These are phyloP conservation scores for Leptinotarsa peninsularis DNA, from an alignment of 2,888 invertebrate species.

Conservation along the genomic window DNA sequence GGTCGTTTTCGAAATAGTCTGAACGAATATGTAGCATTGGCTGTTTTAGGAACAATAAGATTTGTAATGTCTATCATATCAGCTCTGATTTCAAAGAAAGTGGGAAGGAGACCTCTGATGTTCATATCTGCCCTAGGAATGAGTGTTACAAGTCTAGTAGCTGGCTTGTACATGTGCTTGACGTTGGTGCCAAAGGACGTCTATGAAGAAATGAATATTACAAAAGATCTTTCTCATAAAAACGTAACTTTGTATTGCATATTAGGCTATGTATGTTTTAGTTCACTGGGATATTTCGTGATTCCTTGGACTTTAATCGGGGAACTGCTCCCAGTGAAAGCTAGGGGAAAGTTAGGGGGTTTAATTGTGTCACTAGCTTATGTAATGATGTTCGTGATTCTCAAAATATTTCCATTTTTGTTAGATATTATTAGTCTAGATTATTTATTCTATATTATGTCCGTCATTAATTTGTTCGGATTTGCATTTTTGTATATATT, in stretches of 20 bases:
- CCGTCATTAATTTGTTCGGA: constrained; percentile 65
- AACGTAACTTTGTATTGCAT: constrained; percentile 67
- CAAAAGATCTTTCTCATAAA: constrained; percentile 55
- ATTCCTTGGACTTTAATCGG: constrained; percentile 73
- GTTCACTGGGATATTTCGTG: constrained; percentile 69
- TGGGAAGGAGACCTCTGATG: constrained; percentile 68
- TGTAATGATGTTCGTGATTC: constrained; percentile 68
- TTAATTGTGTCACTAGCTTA: constrained; percentile 69
- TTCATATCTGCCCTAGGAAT: constrained; percentile 70
- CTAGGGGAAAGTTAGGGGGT: constrained; percentile 69
- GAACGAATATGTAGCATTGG: constrained; percentile 67
- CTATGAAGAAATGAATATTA: constrained; percentile 52
- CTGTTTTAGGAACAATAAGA: constrained; percentile 68
- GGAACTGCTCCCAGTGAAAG: constrained; percentile 69
- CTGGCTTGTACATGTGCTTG: constrained; percentile 58
- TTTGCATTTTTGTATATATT: constrained; percentile 67
- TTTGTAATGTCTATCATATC: constrained; percentile 69
- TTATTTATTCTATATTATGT: constrained; percentile 67
- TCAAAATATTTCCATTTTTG: constrained; percentile 69
- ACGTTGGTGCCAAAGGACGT: constrained; percentile 51
- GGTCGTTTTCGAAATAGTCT: constrained; percentile 65
- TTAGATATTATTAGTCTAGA: constrained; percentile 64
- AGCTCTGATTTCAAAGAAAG: constrained; percentile 65
- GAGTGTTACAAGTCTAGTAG: constrained; percentile 66
- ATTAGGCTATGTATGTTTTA: constrained; percentile 68